Evolutionary conservation across 2,797 vertebrate species (phyloP), one percentile per base, ranked within the genome.

Genomic region (Lacerta bilineata): DNA sequence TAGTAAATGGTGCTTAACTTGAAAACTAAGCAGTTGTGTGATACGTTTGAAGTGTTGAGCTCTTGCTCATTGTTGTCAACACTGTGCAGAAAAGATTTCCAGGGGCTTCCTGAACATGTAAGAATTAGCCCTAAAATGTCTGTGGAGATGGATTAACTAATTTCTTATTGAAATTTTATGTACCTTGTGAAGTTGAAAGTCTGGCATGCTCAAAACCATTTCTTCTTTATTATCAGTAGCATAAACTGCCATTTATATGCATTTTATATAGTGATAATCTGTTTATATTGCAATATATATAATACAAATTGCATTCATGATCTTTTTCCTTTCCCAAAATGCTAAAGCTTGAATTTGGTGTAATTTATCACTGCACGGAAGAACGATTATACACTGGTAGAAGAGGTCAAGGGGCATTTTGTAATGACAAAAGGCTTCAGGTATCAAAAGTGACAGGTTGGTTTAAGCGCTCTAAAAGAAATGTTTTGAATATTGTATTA

Each of bases 311-410:
- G 79, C 88, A 88, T 94, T 90, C 92, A 91, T 93, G 43, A 76
- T 89, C 95, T 95, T 93, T 95, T 93, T 95, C 89, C 93, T 92
- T 88, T 90, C 92, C 92, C 89, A 93, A 91, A 93, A 93, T 83
- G 92, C 91, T 91, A 76, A 95, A 98, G 98, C 97, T 98, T 93
- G 98, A 98, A 94, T 97, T 98, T 87, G 98, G 98, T 84, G 97
- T 98, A 95, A 97, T 98, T 94, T 98, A 97, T 96, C 98, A 98
- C 96, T 98, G 98, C 95, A 98, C 97, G 25, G 97, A 98, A 94
- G 97, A 97, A 93, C 97, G 97, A 59, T 96, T 98, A 90, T 98
- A 98, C 95, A 98, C 97, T 25, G 98, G 96, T 95, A 97, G 96
- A 96, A 97, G 96, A 96, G 98, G 98, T 93, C 97, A 95, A 87